Conservation (phyloP, 2,888 invertebrate species). For the Mactromeris polynyma region DNA sequence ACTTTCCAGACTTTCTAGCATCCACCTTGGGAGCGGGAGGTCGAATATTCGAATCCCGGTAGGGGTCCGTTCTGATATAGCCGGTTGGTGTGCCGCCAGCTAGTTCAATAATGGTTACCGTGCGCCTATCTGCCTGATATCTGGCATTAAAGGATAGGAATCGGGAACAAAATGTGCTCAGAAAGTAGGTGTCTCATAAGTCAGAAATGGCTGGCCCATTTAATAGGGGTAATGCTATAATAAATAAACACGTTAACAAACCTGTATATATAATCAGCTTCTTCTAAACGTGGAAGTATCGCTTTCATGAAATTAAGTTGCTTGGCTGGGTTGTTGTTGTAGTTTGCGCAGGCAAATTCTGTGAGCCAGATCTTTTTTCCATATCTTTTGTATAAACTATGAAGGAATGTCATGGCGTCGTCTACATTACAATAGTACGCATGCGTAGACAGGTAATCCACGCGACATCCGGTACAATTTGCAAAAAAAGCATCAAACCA, state of each 20-base stretch:
- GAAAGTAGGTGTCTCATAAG: no score
- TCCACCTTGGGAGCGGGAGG: no score
- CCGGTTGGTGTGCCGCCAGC: no score
- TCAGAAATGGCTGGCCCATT: no score
- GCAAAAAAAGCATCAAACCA: slow-evolving; percentile 76
- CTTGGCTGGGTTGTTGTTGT: neutral
- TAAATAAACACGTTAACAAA: neutral
- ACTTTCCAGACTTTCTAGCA: neutral
- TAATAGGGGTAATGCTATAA: no score
- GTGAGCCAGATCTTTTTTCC: slow-evolving; percentile 60
- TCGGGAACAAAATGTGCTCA: neutral
- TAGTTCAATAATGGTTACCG: no score
- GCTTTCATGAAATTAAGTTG: slow-evolving; percentile 50
- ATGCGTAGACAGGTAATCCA: slow-evolving; percentile 73
- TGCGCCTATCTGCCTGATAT: no score
- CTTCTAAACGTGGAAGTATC: slow-evolving; percentile 57
- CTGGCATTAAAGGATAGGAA: no score
- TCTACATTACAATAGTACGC: slow-evolving; percentile 37
- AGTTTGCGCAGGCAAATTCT: slow-evolving; percentile 53
- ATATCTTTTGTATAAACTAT: slow-evolving; percentile 26
- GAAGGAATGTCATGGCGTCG: slow-evolving; percentile 18
- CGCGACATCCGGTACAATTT: slow-evolving; percentile 67
- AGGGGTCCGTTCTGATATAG: no score
- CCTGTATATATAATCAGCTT: slow-evolving; percentile 44
- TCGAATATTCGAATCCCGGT: no score